Base-by-base conservation (phyloP, 2,113 vertebrate species). In the Apaloderma vittatum region DNA sequence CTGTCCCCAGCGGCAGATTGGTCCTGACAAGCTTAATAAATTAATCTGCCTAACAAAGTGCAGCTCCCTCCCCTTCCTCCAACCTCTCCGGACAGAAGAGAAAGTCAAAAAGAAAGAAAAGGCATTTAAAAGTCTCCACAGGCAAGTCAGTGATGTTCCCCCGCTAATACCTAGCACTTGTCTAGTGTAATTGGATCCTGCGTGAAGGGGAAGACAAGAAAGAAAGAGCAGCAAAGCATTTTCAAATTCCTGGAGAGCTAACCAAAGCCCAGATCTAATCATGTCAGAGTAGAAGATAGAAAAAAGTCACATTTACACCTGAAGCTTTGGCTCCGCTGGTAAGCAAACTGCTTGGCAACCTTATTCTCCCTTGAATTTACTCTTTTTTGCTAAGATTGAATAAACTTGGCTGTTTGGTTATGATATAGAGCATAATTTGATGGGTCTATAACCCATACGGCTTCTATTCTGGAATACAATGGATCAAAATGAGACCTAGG, bases 21-120 rank as follows among this genome's bases (percentile, higher is more conserved):
- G 67, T 48, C 61, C 74, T 96, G 97, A 96, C 96, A 95, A 0
- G 11, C 40, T 85, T 92, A 96, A 97, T 96, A 74, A 96, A 97
- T 97, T 86, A 76, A 94, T 94, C 94, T 79, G 86, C 71, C 59
- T 48, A 74, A 83, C 59, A 70, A 70, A 83, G 79, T 20, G 67
- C 32, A 8, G 58, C 37, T 95, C 68, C 37, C 73, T 90, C 63
- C 46, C 80, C 78, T 27, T 71, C 62, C 49, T 61, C 73, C 49
- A 32, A 2, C 21, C 30, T 15, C 5, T 5, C 29, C 16, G 12
- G 59, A 71, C n/a, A 40, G 77, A 90, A 54, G 0, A 0, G 45
- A 15, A 65, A 34, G 40, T 17, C 22, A 1, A 59, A 34, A 49
- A 58, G 81, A 19, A 45, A 86, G 86, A 83, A 76, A 83, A 90